phyloP scores from a whole-genome alignment of 2,797 vertebrate genomes.

The Nannoperca obscura region DNA sequence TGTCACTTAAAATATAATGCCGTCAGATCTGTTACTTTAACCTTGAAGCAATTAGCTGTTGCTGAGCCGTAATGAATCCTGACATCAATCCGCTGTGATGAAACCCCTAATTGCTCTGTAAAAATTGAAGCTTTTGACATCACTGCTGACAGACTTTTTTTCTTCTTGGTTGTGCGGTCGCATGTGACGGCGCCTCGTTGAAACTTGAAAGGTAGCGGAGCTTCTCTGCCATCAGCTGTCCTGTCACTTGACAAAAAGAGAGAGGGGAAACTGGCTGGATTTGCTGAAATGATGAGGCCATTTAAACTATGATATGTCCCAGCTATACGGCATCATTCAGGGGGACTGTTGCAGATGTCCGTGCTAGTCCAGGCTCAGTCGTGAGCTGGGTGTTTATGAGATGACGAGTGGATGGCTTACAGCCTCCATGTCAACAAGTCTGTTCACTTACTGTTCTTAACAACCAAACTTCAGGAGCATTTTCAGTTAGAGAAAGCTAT shows the following conservation, averaged over 20 bases:
- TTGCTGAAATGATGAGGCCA: constrained; percentile 88
- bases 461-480: constrained; percentile 52
- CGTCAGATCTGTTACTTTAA: constrained; percentile 90
- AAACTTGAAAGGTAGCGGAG: constrained; percentile 89
- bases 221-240: constrained; percentile 87
- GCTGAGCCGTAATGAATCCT: constrained; percentile 88
- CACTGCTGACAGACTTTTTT: constrained; percentile 86
- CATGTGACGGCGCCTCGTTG: constrained; percentile 82
- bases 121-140: constrained; percentile 89
- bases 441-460: constrained; percentile 40
- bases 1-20: constrained; percentile 91
- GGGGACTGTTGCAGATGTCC: constrained; percentile 76
- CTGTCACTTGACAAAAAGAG: constrained; percentile 83
- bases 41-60: constrained; percentile 91
- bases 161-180: constrained; percentile 81
- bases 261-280: constrained; percentile 82
- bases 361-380: constrained; percentile 67
- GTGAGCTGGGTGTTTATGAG: constrained; percentile 70
- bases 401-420: constrained; percentile 73
- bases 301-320: constrained; percentile 85
- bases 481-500: constrained; percentile 10
- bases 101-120: constrained; percentile 90
- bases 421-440: constrained; percentile 73
- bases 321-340: constrained; percentile 83
- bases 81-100: constrained; percentile 88